Evolutionary conservation across 1,140 invertebrate genomes (phyloP), one percentile per base, ranked within the genome.

Genomic region (Marisa cornuarietis): DNA sequence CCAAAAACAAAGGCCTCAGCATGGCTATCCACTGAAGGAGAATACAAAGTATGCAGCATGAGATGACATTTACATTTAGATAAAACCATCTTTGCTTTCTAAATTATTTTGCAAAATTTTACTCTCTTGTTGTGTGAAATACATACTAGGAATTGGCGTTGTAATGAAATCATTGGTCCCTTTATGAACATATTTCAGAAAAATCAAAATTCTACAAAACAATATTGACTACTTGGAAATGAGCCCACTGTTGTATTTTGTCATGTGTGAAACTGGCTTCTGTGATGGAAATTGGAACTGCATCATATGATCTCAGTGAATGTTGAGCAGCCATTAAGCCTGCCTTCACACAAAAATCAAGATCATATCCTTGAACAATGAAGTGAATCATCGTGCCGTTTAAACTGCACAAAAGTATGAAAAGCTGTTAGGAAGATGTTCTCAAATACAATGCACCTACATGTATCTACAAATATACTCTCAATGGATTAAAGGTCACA

Each of bases 371-470:
- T 80, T 89, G 80, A 49, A 93, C 83, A 51, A 93, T 90, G 13
- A 92, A 91, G 58, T 85, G 85, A 65, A 93, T 92, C 79, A 93
- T 91, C 73, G 91, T 92, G 54, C 92, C 90, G 24, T 90, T 89
- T 24, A 93, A 87, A 85, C 93, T 93, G 86, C 88, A 88, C 72
- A 66, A 26, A 75, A 26, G 18, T 63, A 54, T 16, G 61, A 62
- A 63, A 51, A 61, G 54, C 4, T 11, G 2, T 52, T 31, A 24
- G 18, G 42, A 9, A 49, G 65, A 71, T 51, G 31, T 11, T 1
- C 11, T 11, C 52, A 10, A 58, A 31, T 31, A 31, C 26, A 72
- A 65, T n/a, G 31, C 24, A 69, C 49, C 26, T 63, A 51, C 54
- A 69, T 22, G 13, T 20, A 51, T 49, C 26, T 51, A 69, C 51